Evolutionary conservation across 2,888 invertebrate genomes (phyloP).

Genomic region (Lamellibrachia satsuma): DNA sequence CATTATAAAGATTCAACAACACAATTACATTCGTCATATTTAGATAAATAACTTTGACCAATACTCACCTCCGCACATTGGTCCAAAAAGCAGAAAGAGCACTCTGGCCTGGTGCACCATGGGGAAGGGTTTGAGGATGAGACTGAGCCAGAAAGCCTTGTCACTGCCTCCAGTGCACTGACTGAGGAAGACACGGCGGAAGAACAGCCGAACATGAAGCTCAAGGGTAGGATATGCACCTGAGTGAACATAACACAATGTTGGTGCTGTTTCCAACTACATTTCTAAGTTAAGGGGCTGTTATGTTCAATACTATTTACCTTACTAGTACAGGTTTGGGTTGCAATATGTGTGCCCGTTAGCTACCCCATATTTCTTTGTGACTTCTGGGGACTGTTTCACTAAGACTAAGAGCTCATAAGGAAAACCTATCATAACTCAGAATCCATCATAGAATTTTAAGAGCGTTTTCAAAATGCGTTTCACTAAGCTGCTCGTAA

Average conservation of each 20-base stretch:
- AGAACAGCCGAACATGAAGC: conserved; percentile 56
- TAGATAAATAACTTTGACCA: too few relatives aligned
- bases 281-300: too few relatives aligned
- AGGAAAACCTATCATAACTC: too few relatives aligned
- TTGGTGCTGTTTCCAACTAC: background rate
- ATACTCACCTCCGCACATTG: conserved; percentile 51
- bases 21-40: too few relatives aligned
- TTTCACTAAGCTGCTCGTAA: too few relatives aligned
- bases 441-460: too few relatives aligned
- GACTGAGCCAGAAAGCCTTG: conserved; percentile 62
- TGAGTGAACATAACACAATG: conserved; percentile 28
- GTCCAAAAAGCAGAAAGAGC: conserved; percentile 62
- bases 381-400: too few relatives aligned
- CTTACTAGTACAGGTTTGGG: too few relatives aligned
- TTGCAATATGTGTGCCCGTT: background rate
- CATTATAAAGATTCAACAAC: too few relatives aligned
- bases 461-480: too few relatives aligned
- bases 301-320: too few relatives aligned
- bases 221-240: conserved; percentile 50
- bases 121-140: conserved; percentile 61
- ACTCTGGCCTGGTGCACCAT: conserved; percentile 63
- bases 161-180: conserved; percentile 54
- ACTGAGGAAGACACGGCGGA: conserved; percentile 61
- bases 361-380: background rate
- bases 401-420: too few relatives aligned